Percentiles rank a stretch among this genome's conserved stretches.
phyloP scores from a whole-genome alignment of 2,797 vertebrate genomes.

The Sebastes matsubarae region DNA sequence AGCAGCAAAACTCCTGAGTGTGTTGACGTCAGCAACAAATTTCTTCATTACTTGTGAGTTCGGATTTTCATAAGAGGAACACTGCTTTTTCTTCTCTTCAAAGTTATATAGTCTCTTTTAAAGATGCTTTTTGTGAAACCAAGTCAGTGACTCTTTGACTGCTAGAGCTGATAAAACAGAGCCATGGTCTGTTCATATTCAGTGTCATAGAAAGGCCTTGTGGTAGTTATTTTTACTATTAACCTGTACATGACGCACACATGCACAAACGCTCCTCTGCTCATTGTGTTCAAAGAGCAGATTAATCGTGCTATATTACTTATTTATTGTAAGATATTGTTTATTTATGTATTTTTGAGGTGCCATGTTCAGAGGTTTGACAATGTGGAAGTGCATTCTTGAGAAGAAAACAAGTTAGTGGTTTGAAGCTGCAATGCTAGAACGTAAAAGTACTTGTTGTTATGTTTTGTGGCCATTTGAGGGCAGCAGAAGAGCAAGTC shows the following conservation, averaged over 20 bases:
- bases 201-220: conserved; percentile 21
- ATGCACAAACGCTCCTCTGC: conserved; percentile 41
- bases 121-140: conserved; percentile 6
- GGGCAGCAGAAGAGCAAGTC: conserved; percentile 36
- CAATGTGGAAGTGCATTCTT: conserved; percentile 24
- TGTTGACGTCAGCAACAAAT: background rate
- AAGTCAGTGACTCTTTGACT: background rate
- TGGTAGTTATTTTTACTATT: conserved; percentile 33
- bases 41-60: background rate
- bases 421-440: conserved; percentile 28
- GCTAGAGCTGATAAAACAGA: background rate
- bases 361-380: conserved; percentile 54
- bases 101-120: background rate
- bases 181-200: conserved; percentile 22
- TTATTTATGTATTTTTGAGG: conserved; percentile 66
- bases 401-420: conserved; percentile 15
- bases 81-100: background rate
- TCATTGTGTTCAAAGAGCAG: conserved; percentile 41
- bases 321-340: conserved; percentile 72
- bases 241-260: conserved; percentile 47
- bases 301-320: conserved; percentile 44
- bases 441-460: conserved; percentile 41
- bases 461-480: conserved; percentile 44
- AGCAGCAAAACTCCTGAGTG: too few species aligned
- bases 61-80: background rate